Evolutionary conservation across 2,113 vertebrate species (phyloP).

Genomic region (Orthonyx spaldingii): DNA sequence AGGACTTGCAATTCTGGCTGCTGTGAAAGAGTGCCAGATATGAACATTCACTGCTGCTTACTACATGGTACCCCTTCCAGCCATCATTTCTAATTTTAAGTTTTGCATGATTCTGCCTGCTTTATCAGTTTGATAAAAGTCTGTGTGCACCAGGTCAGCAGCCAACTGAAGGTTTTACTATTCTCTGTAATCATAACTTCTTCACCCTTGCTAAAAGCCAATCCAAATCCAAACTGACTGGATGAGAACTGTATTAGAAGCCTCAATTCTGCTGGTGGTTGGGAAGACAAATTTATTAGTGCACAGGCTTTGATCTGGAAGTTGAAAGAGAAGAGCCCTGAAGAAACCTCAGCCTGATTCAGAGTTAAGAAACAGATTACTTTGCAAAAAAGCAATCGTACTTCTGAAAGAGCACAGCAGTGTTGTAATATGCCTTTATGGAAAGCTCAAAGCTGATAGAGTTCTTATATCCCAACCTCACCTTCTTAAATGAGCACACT

Average conservation of each 20-base stretch:
- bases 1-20: background rate
- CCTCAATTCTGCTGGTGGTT: background rate
- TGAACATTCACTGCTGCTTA: background rate
- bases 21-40: background rate
- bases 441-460: background rate
- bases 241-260: background rate
- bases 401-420: background rate
- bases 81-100: background rate
- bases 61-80: background rate
- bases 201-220: background rate
- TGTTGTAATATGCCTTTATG: background rate
- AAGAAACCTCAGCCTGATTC: background rate
- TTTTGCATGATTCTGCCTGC: background rate
- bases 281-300: background rate
- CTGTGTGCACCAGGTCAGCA: background rate
- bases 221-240: background rate
- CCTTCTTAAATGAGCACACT: background rate
- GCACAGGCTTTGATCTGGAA: background rate
- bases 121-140: background rate
- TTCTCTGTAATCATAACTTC: background rate
- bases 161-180: background rate
- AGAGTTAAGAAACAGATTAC: background rate
- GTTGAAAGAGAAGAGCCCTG: background rate
- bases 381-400: background rate
- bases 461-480: background rate